These are phyloP conservation scores for Isoperla grammatica DNA, from an alignment of 2,888 invertebrate species.

Conservation along the genomic window DNA sequence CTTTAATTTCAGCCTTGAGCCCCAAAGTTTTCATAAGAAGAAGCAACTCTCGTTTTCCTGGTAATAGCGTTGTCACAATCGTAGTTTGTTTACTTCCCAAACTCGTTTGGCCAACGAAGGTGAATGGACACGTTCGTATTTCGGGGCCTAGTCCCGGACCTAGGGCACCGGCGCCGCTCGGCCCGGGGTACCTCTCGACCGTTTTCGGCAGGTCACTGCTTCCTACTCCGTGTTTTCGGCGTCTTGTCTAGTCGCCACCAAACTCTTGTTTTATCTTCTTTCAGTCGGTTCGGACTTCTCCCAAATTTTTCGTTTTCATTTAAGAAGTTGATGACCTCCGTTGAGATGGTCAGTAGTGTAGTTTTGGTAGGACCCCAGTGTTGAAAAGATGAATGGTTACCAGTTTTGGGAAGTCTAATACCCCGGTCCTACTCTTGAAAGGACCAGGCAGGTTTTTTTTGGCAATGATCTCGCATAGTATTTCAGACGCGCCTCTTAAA, in stretches of 20 bases:
- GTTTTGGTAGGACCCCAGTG: slow-evolving; percentile 9
- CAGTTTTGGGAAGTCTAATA: slow-evolving; percentile 21
- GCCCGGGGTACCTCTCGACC: neutral
- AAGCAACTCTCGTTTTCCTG: no score
- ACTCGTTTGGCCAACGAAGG: slow-evolving; percentile 13
- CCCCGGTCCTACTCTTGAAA: slow-evolving; percentile 20
- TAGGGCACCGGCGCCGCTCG: neutral
- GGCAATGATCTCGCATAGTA: neutral
- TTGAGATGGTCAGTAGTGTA: slow-evolving; percentile 18
- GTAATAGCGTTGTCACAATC: no score
- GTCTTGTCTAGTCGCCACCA: neutral
- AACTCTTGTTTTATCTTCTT: slow-evolving; percentile 8
- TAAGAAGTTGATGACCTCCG: slow-evolving; percentile 14
- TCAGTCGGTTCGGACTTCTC: neutral
- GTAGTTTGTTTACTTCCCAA: neutral
- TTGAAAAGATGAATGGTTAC: slow-evolving; percentile 23
- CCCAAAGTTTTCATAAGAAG: no score
- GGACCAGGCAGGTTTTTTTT: slow-evolving; percentile 13
- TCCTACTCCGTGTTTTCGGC: slow-evolving; percentile 1
- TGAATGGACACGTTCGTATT: slow-evolving; percentile 19
- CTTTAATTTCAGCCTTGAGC: no score
- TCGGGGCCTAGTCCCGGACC: slow-evolving; percentile 19
- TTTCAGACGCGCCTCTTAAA: slow-evolving; percentile 12
- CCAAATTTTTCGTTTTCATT: slow-evolving; percentile 3
- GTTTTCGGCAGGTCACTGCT: neutral